Evolutionary conservation across 2,888 invertebrate genomes (phyloP).

Genomic region (Nymphalis polychloros): DNA sequence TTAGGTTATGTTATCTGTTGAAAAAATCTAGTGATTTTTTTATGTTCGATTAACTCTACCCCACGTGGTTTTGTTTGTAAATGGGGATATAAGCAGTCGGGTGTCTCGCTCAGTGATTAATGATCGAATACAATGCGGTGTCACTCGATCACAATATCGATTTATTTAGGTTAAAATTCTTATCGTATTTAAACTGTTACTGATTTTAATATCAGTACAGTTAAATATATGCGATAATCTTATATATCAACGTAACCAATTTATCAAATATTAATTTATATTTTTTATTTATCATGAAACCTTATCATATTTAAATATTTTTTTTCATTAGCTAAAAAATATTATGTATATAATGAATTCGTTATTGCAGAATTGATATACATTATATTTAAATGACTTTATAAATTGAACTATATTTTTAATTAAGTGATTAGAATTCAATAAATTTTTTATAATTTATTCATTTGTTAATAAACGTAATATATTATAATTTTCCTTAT

Average conservation of each 20-base stretch:
- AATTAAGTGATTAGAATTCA: no score
- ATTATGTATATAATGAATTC: not conserved
- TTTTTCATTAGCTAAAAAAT: not conserved
- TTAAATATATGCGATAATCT: not conserved
- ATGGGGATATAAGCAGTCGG: not conserved
- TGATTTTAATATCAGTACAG: not conserved
- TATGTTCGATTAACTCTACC: not conserved
- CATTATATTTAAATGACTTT: no score
- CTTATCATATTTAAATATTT: not conserved
- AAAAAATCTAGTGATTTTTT: slow-evolving; percentile 20
- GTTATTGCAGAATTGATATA: no score
- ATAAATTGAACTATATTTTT: not conserved
- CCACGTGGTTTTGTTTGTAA: slow-evolving; percentile 17
- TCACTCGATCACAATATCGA: not conserved
- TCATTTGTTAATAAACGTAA: no score
- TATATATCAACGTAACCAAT: not conserved
- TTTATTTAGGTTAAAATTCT: not conserved
- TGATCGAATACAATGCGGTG: slow-evolving; percentile 7
- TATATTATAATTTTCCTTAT: no score
- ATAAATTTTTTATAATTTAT: no score
- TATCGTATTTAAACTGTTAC: not conserved
- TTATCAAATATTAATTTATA: not conserved
- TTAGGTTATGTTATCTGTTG: slow-evolving; percentile 25
- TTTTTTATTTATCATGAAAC: no score
- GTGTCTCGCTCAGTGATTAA: not conserved